Base-by-base conservation (phyloP, 2,797 vertebrate species). In the Notolabrus celidotus region DNA sequence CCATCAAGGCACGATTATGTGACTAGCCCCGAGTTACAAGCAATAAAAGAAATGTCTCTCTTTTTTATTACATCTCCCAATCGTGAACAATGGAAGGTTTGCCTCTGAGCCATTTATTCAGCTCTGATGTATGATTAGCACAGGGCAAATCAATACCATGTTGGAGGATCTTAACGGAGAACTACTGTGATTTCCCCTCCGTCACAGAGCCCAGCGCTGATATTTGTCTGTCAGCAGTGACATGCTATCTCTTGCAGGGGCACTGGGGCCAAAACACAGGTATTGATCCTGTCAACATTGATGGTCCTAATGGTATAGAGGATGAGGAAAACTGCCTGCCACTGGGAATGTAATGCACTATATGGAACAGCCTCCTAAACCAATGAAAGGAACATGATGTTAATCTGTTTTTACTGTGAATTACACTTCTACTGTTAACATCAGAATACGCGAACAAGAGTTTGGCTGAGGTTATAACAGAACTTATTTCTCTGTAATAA, bases 201-300 rank as follows among this genome's bases (percentile, higher is more conserved):
- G 86, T 90, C 85, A 87, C 84, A 69, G 77, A 71, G 81, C 80
- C 69, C 68, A 96, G 95, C 95, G 95, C 96, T 98, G 97, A 96
- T 97, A 97, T 98, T 97, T 97, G 97, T 99, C 97, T 97, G 94
- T 98, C 97, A 97, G 95, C 93, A 94, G 94, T 97, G 97, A 97
- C 97, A 97, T 95, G 95, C 96, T 96, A 96, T 97, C 96, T 96
- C 95, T 97, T 92, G 94, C 92, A 95, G 95, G 95, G 95, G 95
- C 89, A 95, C 95, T 94, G 93, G 92, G 96, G 96, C 97, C 96
- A 96, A 97, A 98, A 97, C 96, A 97, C 93, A 95, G 91, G 93
- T 97, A 99, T 98, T 94, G 97, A 99, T 98, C 96, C 96, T 96
- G 96, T 97, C 97, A 96, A 95, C 93, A 83, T 95, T 98, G 97